Base-by-base conservation (phyloP, 2,888 invertebrate genomes). In the Spisula solida region DNA sequence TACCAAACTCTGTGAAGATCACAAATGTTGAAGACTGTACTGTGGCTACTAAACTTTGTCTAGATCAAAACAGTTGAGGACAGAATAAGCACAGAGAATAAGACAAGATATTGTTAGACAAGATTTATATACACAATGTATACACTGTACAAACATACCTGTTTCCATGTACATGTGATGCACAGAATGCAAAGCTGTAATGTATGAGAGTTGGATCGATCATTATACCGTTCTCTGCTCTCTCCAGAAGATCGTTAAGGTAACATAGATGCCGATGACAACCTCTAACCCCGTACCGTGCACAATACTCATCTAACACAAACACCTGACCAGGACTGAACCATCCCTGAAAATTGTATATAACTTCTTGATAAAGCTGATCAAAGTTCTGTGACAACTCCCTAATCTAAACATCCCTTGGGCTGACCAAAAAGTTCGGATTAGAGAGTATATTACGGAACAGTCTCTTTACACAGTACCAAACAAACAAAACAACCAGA, bases 281-380 rank as follows among this genome's bases (percentile, higher is more conserved):
- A 79, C 99, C 99, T 83, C 99, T 97, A 0, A 99, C 99, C 81
- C 99, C 99, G 96, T 99, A 99, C 94, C 98, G 97, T 12, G 99
- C 99, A 97, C 99, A 99, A 97, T 99, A 97, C 92, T 97, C 97
- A 96, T 99, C 99, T 94, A 99, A 97, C 18, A 99, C 99, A 97
- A 99, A 99, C 85, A 99, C 98, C 97, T 99, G 99, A 0, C 99
- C 99, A 0, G 99, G 99, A 95, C 99, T 99, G 97, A 99, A 99
- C 99, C 99, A 99, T 94, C 99, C 99, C 99, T 99, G 97, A 29
- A 91, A 90, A 25, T 25, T 5, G 16, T 16, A 1, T 1, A 14
- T 1, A 51, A 51, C 12, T 51, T 51, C 51, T 10, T 51, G 51
- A 16, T 8, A 51, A 51, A 12, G 16, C 51, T 51, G 14, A 51